Conservation (phyloP, 1,140 invertebrate species). For the Drosophila nannoptera region DNA sequence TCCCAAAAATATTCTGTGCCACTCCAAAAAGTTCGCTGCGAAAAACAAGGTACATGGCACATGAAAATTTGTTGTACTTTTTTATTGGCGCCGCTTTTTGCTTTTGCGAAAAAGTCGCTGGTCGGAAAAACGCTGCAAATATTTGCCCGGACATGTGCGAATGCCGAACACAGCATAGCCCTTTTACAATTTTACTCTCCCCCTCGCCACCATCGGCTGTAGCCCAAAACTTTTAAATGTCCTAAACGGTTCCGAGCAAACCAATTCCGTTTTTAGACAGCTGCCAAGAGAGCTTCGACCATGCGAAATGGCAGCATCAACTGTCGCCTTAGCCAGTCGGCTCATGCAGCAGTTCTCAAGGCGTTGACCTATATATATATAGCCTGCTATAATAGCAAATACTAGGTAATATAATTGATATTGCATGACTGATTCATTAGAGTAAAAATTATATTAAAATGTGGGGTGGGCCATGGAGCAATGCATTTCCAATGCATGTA, state of each 20-base stretch:
- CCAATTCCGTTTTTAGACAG: slow-evolving; percentile 26
- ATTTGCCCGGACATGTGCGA: slow-evolving; percentile 17
- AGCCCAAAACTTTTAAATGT: slow-evolving; percentile 30
- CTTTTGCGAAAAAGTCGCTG: slow-evolving; percentile 10
- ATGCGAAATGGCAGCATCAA: not conserved
- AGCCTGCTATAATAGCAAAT: no score
- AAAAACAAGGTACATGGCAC: slow-evolving; percentile 30
- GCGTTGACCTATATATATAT: no score
- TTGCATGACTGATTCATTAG: no score
- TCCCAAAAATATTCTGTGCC: slow-evolving; percentile 36
- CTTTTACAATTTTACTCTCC: not conserved
- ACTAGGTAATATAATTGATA: no score
- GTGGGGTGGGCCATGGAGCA: no score
- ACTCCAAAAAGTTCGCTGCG: slow-evolving; percentile 31
- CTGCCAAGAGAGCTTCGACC: slow-evolving; percentile 6
- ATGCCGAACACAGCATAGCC: slow-evolving; percentile 17
- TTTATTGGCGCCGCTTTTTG: slow-evolving; percentile 15
- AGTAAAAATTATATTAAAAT: no score
- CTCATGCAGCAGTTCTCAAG: not conserved
- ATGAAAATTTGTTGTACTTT: slow-evolving; percentile 45
- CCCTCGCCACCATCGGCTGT: not conserved
- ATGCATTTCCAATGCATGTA: no score
- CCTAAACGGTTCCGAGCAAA: slow-evolving; percentile 32
- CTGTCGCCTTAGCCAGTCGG: not conserved
- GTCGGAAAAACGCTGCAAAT: slow-evolving; percentile 25